A percentile compares a stretch with the other conserved stretches of the same genome.
Evolutionary conservation across 1,140 invertebrate genomes (phyloP).

Genomic region (Penaeus indicus): DNA sequence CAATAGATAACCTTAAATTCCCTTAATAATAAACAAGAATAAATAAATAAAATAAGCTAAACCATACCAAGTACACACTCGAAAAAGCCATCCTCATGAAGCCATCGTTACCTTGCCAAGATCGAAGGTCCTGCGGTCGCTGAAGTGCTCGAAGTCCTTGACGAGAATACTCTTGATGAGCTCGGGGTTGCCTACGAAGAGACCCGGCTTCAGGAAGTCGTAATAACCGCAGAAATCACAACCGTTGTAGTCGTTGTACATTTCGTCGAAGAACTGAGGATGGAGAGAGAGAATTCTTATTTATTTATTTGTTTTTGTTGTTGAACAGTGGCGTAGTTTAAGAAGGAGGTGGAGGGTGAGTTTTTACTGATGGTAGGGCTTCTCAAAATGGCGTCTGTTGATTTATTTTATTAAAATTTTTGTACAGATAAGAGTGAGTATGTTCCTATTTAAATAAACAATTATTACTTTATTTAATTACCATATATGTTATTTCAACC

Average conservation of each 20-base stretch:
- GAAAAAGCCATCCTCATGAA: neutral
- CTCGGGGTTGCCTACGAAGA: slow-evolving; percentile 76
- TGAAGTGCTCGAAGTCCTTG: slow-evolving; percentile 79
- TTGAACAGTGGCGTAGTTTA: too few species aligned
- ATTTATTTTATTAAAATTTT: too few species aligned
- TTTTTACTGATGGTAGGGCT: too few species aligned
- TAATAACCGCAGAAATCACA: slow-evolving; percentile 71
- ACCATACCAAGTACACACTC: neutral
- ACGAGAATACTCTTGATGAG: slow-evolving; percentile 75
- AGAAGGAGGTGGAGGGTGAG: too few species aligned
- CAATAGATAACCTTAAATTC: neutral
- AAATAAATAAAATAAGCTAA: neutral
- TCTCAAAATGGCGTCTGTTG: too few species aligned
- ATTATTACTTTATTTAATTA: too few species aligned
- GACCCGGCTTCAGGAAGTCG: slow-evolving; percentile 71
- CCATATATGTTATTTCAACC: too few species aligned
- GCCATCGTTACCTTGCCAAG: slow-evolving; percentile 45
- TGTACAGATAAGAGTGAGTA: too few species aligned
- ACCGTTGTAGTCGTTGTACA: slow-evolving; percentile 64
- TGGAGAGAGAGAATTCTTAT: neutral
- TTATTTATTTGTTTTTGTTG: too few species aligned
- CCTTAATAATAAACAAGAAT: neutral
- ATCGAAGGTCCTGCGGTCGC: slow-evolving; percentile 71
- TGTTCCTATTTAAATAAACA: too few species aligned
- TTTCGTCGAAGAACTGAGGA: slow-evolving; percentile 61